Evolutionary conservation across 2,113 vertebrate species (phyloP), one percentile per base, ranked within the genome.

Genomic region (Neoarius graeffei): DNA sequence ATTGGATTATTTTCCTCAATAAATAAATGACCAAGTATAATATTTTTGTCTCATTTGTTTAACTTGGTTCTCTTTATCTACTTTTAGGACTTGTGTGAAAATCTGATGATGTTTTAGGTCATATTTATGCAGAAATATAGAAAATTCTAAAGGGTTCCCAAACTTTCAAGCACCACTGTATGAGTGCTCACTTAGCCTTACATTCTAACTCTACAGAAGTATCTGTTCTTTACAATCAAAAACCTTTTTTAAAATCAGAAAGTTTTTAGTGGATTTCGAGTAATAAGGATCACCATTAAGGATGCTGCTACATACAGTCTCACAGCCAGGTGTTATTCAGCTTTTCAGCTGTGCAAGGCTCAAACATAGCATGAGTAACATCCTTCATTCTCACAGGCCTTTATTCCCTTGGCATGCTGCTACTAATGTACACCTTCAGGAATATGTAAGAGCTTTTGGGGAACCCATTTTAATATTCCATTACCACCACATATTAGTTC

Each of bases 381-480:
- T 73, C 82, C 50, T 59, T 90, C 67, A 87, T 60, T 79, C 62
- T 85, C 81, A 54, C 66, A 73, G 80, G 54, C 42, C 50, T 76
- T 66, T 74, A 86, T 85, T 88, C 52, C 82, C 69, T 81, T 86
- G 88, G 86, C 88, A 89, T 54, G 54, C 25, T 86, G 79, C 81
- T 88, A 86, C 66, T 88, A 79, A 71, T 83, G 30, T 69, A 79
- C 79, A 88, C 84, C 84, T 85, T 83, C 84, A 90, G n/a, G 35
- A 88, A 85, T 67, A 85, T 71, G 69, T 9, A 88, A 54, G 73
- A 88, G 52, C 35, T 14, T 79, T 79, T n/a, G 50, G 50, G 20
- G 64, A 56, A 66, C 54, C 62, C 60, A 59, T 54, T 85, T 88
- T 87, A 90, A 86, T 71, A 62, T 88, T 90, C 88, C 83, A 80